Evolutionary conservation across 2,888 invertebrate genomes (phyloP).

Genomic region (Salticus scenicus): DNA sequence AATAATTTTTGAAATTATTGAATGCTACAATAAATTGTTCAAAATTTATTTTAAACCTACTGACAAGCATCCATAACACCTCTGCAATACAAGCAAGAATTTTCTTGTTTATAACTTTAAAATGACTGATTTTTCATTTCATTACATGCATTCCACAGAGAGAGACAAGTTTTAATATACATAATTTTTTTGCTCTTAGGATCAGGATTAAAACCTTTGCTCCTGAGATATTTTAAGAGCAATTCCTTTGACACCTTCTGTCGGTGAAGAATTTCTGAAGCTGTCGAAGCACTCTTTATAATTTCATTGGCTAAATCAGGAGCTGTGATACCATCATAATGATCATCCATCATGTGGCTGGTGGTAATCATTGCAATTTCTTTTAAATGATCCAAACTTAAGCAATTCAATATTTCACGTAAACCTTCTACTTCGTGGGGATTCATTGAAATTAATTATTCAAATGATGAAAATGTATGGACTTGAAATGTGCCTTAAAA

Average conservation of each 20-base stretch:
- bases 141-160: slow-evolving; percentile 53
- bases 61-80: too few relatives aligned
- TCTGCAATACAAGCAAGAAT: too few relatives aligned
- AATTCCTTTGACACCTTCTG: slow-evolving; percentile 64
- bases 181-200: slow-evolving; percentile 62
- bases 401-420: slow-evolving; percentile 51
- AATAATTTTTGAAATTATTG: too few relatives aligned
- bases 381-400: slow-evolving; percentile 56
- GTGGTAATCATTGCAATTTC: slow-evolving; percentile 65
- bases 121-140: slow-evolving; percentile 58
- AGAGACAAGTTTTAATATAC: slow-evolving; percentile 58
- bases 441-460: slow-evolving; percentile 28
- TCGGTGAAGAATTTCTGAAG: slow-evolving; percentile 52
- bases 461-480: too few relatives aligned
- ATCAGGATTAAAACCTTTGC: slow-evolving; percentile 63
- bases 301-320: slow-evolving; percentile 55
- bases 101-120: slow-evolving; percentile 5
- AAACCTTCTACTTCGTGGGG: slow-evolving; percentile 59
- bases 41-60: too few relatives aligned
- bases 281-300: slow-evolving; percentile 55
- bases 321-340: slow-evolving; percentile 42
- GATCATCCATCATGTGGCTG: slow-evolving; percentile 65
- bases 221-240: slow-evolving; percentile 51
- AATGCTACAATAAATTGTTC: too few relatives aligned
- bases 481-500: too few relatives aligned